A percentile compares a stretch with the other conserved stretches of the same genome.
These are phyloP conservation scores for Apamea sordens DNA, from an alignment of 2,888 invertebrate genomes.

Conservation along the genomic window DNA sequence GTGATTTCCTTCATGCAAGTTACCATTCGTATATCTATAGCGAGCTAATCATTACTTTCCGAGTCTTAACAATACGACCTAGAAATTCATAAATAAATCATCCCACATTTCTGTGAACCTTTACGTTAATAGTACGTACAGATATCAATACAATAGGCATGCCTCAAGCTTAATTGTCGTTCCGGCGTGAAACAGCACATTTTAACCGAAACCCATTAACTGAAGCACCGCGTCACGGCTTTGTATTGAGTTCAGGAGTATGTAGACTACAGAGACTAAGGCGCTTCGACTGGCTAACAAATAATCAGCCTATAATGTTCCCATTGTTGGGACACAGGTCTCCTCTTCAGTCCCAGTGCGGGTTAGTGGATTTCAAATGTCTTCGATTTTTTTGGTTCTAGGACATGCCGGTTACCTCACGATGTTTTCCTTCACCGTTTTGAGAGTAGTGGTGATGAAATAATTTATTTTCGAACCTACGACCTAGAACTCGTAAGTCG, in stretches of 20 bases:
- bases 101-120: background rate
- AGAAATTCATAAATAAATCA: slow-evolving; percentile 9
- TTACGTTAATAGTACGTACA: background rate
- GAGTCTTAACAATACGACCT: background rate
- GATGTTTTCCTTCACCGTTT: too few relatives aligned
- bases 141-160: slow-evolving; percentile 25
- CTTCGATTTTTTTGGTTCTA: too few relatives aligned
- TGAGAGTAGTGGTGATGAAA: too few relatives aligned
- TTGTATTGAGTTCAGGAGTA: slow-evolving; percentile 53
- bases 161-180: slow-evolving; percentile 53
- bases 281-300: too few relatives aligned
- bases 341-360: too few relatives aligned
- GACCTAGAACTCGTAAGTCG: too few relatives aligned
- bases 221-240: slow-evolving; percentile 62
- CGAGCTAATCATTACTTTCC: background rate
- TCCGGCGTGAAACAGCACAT: slow-evolving; percentile 58
- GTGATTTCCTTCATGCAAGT: background rate
- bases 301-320: too few relatives aligned
- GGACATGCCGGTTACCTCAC: too few relatives aligned
- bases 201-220: slow-evolving; percentile 67
- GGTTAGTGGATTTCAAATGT: too few relatives aligned
- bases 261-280: slow-evolving; percentile 17
- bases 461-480: too few relatives aligned
- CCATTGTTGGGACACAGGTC: too few relatives aligned
- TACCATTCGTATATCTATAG: background rate